A percentile compares a stretch with the other conserved stretches of the same genome.
phyloP scores from a whole-genome alignment of 2,797 vertebrate species.

The Kryptolebias ocellatus region DNA sequence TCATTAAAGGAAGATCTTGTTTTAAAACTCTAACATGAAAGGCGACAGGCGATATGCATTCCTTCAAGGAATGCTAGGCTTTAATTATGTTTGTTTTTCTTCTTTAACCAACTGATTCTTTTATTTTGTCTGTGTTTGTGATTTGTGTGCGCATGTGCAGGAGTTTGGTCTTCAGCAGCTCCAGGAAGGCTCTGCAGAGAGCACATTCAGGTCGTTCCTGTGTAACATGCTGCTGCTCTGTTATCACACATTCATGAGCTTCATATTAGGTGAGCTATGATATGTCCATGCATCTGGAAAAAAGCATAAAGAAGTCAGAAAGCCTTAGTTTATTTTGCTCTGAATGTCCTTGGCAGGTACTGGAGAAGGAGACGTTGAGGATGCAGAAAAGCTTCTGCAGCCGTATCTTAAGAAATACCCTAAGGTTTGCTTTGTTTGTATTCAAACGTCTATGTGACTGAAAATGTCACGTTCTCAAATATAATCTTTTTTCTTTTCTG shows the following conservation, averaged over 20 bases:
- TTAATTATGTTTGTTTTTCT: no score
- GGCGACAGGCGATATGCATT: no score
- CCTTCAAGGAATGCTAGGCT: no score
- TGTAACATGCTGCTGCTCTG: conserved; percentile 97
- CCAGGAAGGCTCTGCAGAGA: conserved; percentile 89
- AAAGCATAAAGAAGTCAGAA: neutral
- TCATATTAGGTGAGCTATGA: conserved; percentile 90
- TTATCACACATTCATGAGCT: conserved; percentile 99
- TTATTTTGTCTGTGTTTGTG: neutral
- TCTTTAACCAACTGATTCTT: no score
- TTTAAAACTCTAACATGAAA: no score
- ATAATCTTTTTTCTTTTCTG: conserved; percentile 36
- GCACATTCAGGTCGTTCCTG: conserved; percentile 93
- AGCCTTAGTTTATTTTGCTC: neutral
- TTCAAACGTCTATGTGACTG: neutral
- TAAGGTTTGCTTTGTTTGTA: conserved; percentile 74
- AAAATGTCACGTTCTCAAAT: neutral
- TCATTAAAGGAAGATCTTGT: no score
- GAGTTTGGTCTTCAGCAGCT: conserved; percentile 94
- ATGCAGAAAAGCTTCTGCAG: conserved; percentile 91
- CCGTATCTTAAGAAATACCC: conserved; percentile 94
- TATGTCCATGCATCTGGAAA: neutral
- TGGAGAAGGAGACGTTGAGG: conserved; percentile 92
- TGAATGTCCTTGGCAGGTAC: conserved; percentile 83
- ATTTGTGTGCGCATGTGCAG: conserved; percentile 68